phyloP scores from a whole-genome alignment of 2,797 vertebrate genomes.

The Chelon labrosus region DNA sequence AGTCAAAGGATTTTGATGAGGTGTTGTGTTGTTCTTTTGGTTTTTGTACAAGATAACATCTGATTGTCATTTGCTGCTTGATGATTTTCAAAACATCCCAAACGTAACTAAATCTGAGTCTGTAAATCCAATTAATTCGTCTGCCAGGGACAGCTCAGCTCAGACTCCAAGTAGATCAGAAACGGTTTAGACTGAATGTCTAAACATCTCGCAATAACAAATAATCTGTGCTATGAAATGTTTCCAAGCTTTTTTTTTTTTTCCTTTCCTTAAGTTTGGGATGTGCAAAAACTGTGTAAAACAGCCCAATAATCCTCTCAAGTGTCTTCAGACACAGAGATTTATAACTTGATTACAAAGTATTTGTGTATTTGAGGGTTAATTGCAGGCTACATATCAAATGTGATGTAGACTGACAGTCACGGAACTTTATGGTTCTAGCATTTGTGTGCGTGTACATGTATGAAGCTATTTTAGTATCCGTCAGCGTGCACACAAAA shows the following conservation, averaged over 20 bases:
- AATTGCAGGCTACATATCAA: background rate
- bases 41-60: background rate
- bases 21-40: background rate
- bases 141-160: slow-evolving; percentile 7
- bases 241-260: background rate
- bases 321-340: background rate
- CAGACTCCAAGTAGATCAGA: slow-evolving; percentile 6
- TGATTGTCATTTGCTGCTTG: background rate
- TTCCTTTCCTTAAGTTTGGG: background rate
- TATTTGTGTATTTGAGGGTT: background rate
- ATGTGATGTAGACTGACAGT: background rate
- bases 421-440: background rate
- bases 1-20: background rate
- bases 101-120: background rate
- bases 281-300: slow-evolving; percentile 1
- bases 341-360: background rate
- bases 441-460: background rate
- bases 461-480: background rate
- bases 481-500: background rate
- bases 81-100: background rate
- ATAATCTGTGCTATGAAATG: slow-evolving; percentile 10
- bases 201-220: slow-evolving; percentile 8
- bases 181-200: background rate
- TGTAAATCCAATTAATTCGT: background rate
- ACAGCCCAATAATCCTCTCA: slow-evolving; percentile 3